Conservation (phyloP, 2,113 vertebrate species). For the Jaculus jaculus region DNA sequence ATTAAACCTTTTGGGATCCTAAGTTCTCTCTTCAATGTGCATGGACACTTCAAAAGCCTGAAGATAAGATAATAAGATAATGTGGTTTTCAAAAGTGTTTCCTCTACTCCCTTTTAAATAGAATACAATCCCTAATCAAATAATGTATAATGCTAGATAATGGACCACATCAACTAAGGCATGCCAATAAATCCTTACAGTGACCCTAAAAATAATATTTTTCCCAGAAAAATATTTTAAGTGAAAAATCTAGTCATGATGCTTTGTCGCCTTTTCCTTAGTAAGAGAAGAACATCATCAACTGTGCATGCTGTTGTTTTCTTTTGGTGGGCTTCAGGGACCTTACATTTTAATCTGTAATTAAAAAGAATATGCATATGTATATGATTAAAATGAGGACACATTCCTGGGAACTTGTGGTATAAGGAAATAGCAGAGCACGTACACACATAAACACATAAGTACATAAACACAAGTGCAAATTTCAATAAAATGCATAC, state of each 20-base stretch:
- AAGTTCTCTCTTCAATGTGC: conserved; percentile 49
- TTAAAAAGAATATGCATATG: not conserved
- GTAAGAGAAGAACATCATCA: conserved; percentile 7
- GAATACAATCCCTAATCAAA: conserved; percentile 36
- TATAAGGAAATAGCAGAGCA: not conserved
- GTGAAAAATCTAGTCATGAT: not conserved
- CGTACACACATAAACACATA: not conserved
- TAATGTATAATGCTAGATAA: conserved; percentile 49
- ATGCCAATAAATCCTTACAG: conserved; percentile 20
- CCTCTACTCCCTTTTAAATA: conserved; percentile 27
- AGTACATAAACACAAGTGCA: not conserved
- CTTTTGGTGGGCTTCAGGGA: not conserved
- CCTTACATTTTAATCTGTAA: conserved; percentile 14
- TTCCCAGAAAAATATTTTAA: conserved; percentile 47
- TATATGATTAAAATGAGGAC: conserved; percentile 28
- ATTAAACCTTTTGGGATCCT: conserved; percentile 59
- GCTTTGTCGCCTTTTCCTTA: conserved; percentile 54
- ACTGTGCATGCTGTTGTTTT: not conserved
- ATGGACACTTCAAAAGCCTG: conserved; percentile 58
- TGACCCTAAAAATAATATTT: conserved; percentile 45
- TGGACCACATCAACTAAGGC: not conserved
- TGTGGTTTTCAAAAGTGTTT: conserved; percentile 45
- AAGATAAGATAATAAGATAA: conserved; percentile 66
- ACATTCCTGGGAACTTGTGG: not conserved
- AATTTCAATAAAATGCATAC: conserved; percentile 41